Conservation (phyloP, 53 echinoderm and acorn worm genomes). For the Arbacia lixula region DNA sequence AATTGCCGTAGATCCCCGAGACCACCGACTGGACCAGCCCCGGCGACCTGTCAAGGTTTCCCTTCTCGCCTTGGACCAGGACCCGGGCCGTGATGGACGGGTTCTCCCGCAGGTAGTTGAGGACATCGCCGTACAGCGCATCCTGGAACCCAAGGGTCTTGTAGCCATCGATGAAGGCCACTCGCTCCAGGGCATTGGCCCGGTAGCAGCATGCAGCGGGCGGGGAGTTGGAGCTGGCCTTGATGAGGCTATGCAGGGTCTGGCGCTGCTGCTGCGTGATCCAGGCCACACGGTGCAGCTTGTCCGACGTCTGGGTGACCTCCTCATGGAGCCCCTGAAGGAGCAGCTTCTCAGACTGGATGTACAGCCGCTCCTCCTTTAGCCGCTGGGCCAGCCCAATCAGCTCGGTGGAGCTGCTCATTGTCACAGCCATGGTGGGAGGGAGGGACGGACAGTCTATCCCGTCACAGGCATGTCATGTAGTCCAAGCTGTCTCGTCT, state of each 20-base stretch:
- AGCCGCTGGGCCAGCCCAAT: slow-evolving; percentile 84
- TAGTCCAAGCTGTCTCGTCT: too few species aligned
- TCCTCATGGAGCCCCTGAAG: slow-evolving; percentile 79
- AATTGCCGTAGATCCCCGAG: slow-evolving; percentile 89
- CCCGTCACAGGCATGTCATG: too few species aligned
- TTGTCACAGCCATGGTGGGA: slow-evolving; percentile 24
- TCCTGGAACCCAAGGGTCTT: slow-evolving; percentile 81
- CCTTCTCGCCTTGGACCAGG: slow-evolving; percentile 76
- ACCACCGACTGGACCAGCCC: slow-evolving; percentile 71
- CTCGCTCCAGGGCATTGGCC: slow-evolving; percentile 91
- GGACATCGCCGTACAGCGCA: slow-evolving; percentile 82
- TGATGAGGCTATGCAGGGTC: slow-evolving; percentile 81
- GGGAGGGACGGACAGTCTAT: background rate
- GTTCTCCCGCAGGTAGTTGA: slow-evolving; percentile 79
- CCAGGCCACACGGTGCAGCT: slow-evolving; percentile 86
- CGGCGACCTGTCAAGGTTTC: slow-evolving; percentile 54
- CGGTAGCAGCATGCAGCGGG: slow-evolving; percentile 88
- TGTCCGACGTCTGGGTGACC: slow-evolving; percentile 84
- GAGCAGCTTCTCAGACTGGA: slow-evolving; percentile 85
- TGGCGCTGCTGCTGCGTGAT: slow-evolving; percentile 93
- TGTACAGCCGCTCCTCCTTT: slow-evolving; percentile 88
- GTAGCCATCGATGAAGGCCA: slow-evolving; percentile 86
- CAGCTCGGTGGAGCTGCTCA: slow-evolving; percentile 59
- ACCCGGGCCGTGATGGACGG: slow-evolving; percentile 73
- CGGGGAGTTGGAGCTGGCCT: slow-evolving; percentile 78